Percentiles rank a stretch among this genome's conserved stretches.
These are phyloP conservation scores for Ciconia boyciana DNA, from an alignment of 2,113 vertebrate genomes.

Conservation along the genomic window DNA sequence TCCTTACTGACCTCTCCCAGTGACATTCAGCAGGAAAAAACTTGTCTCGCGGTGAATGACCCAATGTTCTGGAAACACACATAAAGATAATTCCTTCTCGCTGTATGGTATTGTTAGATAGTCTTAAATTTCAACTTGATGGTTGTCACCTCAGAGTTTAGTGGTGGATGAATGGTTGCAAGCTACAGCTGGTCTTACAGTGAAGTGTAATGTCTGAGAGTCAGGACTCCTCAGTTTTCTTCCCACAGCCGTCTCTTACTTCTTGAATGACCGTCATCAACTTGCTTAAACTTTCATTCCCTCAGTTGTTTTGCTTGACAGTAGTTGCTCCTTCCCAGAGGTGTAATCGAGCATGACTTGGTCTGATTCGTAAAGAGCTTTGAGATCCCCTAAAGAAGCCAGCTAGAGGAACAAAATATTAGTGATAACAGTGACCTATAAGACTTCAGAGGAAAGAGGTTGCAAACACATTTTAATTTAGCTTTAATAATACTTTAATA, in stretches of 20 bases:
- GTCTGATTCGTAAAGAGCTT: not conserved
- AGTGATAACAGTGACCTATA: not conserved
- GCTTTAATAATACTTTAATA: slow-evolving; percentile 63
- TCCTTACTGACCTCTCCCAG: slow-evolving; percentile 3
- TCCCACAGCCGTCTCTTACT: not conserved
- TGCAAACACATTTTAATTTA: slow-evolving; percentile 51
- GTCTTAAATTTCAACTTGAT: slow-evolving; percentile 24
- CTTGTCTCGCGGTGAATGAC: not conserved
- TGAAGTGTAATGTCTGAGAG: not conserved
- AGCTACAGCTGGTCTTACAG: not conserved
- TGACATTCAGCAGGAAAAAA: slow-evolving; percentile 15
- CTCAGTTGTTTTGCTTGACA: not conserved
- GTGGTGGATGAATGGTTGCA: not conserved
- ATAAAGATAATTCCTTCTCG: slow-evolving; percentile 16
- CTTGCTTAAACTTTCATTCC: not conserved
- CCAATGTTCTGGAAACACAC: slow-evolving; percentile 18
- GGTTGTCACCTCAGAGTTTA: not conserved
- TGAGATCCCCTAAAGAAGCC: not conserved
- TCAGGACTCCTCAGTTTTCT: not conserved
- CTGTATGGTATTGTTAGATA: not conserved
- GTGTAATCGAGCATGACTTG: not conserved
- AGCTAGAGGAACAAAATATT: not conserved
- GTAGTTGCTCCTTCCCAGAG: not conserved
- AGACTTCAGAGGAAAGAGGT: not conserved
- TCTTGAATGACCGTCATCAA: not conserved